phyloP scores from a whole-genome alignment of 2,113 vertebrate genomes.

The Brienomyrus longianalis region DNA sequence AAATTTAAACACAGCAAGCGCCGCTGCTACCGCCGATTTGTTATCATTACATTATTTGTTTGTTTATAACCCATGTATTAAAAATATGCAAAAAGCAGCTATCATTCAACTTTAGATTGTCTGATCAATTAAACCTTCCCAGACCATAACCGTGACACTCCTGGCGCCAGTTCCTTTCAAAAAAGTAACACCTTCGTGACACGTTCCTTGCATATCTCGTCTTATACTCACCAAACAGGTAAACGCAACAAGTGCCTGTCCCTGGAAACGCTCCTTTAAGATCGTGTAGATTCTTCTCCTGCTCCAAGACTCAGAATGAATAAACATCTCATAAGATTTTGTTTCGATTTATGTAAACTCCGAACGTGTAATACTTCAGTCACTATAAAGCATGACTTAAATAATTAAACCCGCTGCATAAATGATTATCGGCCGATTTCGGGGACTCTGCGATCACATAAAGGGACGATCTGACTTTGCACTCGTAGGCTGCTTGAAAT shows the following conservation, averaged over 20 bases:
- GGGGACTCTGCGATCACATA: neutral
- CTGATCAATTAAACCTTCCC: neutral
- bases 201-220: slow-evolving; percentile 8
- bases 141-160: neutral
- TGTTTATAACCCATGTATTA: neutral
- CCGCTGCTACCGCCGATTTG: neutral
- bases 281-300: neutral
- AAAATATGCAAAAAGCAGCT: neutral
- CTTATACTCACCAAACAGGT: slow-evolving; percentile 19
- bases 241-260: slow-evolving; percentile 14
- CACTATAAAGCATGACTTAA: neutral
- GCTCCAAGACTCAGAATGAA: neutral
- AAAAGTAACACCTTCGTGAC: neutral
- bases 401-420: neutral
- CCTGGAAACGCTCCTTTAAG: neutral
- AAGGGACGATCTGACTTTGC: neutral
- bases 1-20: neutral
- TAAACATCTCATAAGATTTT: neutral
- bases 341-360: neutral
- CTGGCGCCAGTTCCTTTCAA: slow-evolving; percentile 6
- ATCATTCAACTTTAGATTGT: neutral
- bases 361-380: neutral
- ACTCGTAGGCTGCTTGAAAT: neutral
- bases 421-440: neutral
- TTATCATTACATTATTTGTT: neutral